Evolutionary conservation across 2,888 invertebrate species (phyloP).

Genomic region (Lasioglossum vierecki): DNA sequence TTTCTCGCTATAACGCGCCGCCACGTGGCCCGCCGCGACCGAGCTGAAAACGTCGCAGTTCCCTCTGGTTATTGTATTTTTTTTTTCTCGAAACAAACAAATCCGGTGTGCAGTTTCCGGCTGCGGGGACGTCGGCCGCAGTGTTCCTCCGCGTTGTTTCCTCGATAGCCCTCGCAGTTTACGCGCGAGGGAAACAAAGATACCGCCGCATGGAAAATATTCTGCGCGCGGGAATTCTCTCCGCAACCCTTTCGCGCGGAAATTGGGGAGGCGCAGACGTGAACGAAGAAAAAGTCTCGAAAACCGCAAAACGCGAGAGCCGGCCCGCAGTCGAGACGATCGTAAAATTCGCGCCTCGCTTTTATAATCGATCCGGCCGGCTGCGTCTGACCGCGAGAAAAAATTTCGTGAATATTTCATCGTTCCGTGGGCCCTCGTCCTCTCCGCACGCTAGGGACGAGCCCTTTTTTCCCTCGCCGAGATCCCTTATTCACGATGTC

Average conservation of each 20-base stretch:
- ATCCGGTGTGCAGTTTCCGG: constrained; percentile 20
- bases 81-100: constrained; percentile 19
- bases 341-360: constrained; percentile 47
- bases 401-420: constrained; percentile 63
- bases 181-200: not conserved
- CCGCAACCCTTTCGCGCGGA: constrained; percentile 6
- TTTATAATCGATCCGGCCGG: constrained; percentile 54
- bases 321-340: constrained; percentile 25
- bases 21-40: constrained; percentile 39
- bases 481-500: constrained; percentile 48
- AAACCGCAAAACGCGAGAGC: constrained; percentile 14
- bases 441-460: not conserved
- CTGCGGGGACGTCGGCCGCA: not conserved
- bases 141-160: constrained; percentile 3
- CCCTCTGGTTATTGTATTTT: not conserved
- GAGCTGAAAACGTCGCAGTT: constrained; percentile 32
- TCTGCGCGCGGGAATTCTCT: constrained; percentile 22
- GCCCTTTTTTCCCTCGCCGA: constrained; percentile 17
- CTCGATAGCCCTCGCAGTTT: constrained; percentile 15
- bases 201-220: constrained; percentile 16
- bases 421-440: constrained; percentile 16
- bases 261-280: constrained; percentile 40
- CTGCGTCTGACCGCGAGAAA: constrained; percentile 19
- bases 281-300: constrained; percentile 33
- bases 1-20: not conserved